Base-by-base conservation (phyloP, 2,113 vertebrate genomes). In the Cricetomys ansorgei region DNA sequence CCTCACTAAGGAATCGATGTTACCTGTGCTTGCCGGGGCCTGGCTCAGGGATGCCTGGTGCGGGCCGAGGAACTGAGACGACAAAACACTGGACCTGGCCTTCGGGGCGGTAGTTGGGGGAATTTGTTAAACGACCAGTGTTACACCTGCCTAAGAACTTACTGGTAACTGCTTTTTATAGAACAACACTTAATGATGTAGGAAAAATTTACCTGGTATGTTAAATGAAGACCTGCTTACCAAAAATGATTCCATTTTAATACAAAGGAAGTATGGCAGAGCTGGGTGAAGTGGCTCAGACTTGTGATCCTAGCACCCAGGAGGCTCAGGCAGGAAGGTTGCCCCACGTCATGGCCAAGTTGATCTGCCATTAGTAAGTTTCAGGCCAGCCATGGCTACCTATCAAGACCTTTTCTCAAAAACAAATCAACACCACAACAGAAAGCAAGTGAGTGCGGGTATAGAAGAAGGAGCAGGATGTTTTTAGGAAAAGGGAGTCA, bases 11-110 rank as follows among this genome's bases (percentile, higher is more conserved):
- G 81, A 89, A 73, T 91, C 17, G 0, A 2, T 0, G 11, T 23
- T 50, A n/a, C 17, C 19, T 7, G 27, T 21, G 57, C 55, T 34
- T 25, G 34, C n/a, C 3, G 69, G 7, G n/a, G 11, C 40, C 16
- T 3, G 3, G 25, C 48, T 4, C 37, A 17, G 81, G 9, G 6
- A 21, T 43, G 70, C 4, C 65, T 2, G 1, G 50, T 34, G 50
- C 12, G 29, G 81, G 87, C 69, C 84, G 85, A 62, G 53, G 57
- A 19, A 40, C 40, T 75, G 70, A 31, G 13, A 34, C 8, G 43
- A 53, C 40, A 19, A 4, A 57, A 21, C 7, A 4, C 3, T 29
- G 13, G 13, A 5, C 2, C 0, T 1, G 6, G 55, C 55, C 19
- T 21, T 55, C 19, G 23, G 45, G 27, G 31, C 43, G 10, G 13